A percentile compares a stretch with the other conserved stretches of the same genome.
phyloP scores from a whole-genome alignment of 2,888 invertebrate species.

The Morpho helenor region DNA sequence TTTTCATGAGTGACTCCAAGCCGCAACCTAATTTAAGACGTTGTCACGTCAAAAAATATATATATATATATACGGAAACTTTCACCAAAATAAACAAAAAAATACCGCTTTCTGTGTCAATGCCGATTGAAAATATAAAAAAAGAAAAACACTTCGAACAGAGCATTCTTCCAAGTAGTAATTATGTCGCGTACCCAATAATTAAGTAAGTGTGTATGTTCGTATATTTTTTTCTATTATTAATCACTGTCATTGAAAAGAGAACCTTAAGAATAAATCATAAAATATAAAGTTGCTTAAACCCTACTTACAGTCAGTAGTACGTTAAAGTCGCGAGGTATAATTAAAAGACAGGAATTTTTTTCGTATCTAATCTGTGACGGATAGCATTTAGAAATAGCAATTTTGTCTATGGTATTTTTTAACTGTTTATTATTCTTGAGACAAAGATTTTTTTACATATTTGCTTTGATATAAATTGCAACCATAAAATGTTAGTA shows the following conservation, averaged over 20 bases:
- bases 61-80: constrained; percentile 2
- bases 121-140: constrained; percentile 36
- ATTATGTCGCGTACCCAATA: constrained; percentile 58
- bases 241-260: constrained; percentile 35
- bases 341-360: constrained; percentile 35
- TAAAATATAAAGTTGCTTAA: constrained; percentile 34
- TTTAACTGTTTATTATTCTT: constrained; percentile 11
- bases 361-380: constrained; percentile 30
- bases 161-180: constrained; percentile 35
- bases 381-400: constrained; percentile 27
- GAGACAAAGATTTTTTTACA: not conserved
- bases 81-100: constrained; percentile 21
- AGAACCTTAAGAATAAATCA: constrained; percentile 33
- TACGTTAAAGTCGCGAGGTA: constrained; percentile 39
- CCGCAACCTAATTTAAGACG: no score
- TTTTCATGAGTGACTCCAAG: no score
- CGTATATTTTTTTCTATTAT: constrained; percentile 44
- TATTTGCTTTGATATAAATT: not conserved
- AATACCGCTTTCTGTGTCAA: constrained; percentile 29
- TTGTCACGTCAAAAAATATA: no score
- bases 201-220: constrained; percentile 45
- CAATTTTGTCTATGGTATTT: constrained; percentile 22
- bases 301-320: constrained; percentile 26
- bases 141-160: constrained; percentile 36
- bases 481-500: no score